Evolutionary conservation across 2,888 invertebrate species (phyloP), one percentile per base, ranked within the genome.

Genomic region (Tyria jacobaeae): DNA sequence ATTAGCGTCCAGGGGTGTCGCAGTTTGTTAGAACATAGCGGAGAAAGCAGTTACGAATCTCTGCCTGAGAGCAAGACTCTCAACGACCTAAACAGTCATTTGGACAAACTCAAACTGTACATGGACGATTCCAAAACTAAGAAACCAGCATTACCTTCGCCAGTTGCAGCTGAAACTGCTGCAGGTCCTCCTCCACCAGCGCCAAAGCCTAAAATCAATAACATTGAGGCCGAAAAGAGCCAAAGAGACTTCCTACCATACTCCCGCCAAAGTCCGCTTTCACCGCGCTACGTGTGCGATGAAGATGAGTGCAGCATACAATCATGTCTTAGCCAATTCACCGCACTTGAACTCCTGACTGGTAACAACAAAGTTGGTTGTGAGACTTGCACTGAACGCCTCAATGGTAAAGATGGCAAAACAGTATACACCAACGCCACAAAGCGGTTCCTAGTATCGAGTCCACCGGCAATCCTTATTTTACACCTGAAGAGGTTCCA

Each of bases 401-500:
- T 95, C 68, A 96, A 96, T 74, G 96, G 95, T 47, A 95, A 95
- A 61, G 95, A 95, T 61, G 96, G 96, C 21, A 97, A 97, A 84
- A 96, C 96, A 6, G 95, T 97, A 0, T 96, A 96, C 85, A 97
- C 97, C 0, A 96, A 97, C 81, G 97, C 97, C 48, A 97, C 97
- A 1, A 97, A 97, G 86, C 97, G 97, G 76, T 96, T 97, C 88
- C 94, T 99, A 44, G 96, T 99, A 35, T 97, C 97, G 70, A 96
- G 96, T 82, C 98, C 99, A 27, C 99, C 99, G 0, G 97, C 98
- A 5, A 97, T 99, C 57, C 95, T 99, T 1, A 99, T 99, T 59
- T 92, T 99, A 25, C 99, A 99, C 85, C 91, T 99, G 70, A 99
- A 99, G 90, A 94, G 99, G 68, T 99, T 99, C 93, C 98, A 99